Base-by-base conservation (phyloP, 2,888 invertebrate species). In the Torymus tubicola region DNA sequence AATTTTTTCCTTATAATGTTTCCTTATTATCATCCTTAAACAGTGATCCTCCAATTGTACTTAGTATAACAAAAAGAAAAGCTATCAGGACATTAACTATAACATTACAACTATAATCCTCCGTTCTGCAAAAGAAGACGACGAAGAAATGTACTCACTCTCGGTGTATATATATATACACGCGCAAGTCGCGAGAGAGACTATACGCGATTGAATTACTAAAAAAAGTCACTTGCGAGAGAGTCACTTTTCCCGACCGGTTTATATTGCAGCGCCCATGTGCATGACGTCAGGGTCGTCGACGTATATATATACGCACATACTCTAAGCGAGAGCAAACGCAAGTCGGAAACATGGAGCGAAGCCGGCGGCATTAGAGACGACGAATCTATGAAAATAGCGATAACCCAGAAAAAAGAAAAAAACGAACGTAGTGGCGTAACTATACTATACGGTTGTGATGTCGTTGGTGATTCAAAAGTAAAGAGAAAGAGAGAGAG, bases 321-420 rank as follows among this genome's bases (percentile, higher is more conserved):
- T 21, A 21, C 21, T 2, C 21, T 21, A 21, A 21, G 21, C 21
- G 21, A 21, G 16, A 18, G 0, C 68, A 16, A 14, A 42, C 10
- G 42, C 42, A 42, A 42, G 42, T 42, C 42, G 31, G 60, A 57
- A 60, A 65, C 55, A 73, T 14, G 63, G 2, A 12, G 53, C 50
- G n/a, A 58, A 74, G 67, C 52, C 31, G 31, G 31, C 42, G 24
- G 8, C 21, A 74, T 67, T 74, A 67, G 64, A 60, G 31, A 31
- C 53, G 31, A 70, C 70, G 58, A 70, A 57, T 70, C 50, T 21
- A 42, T 70, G 57, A 64, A 77, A 64, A 64, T 24, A 70, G 63
- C 42, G 70, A 70, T 77, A 76, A 76, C 63, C 76, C 42, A 76
- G 69, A 70, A 76, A 76, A 61, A 42, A 76, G 69, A 70, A 76